Evolutionary conservation across 2,113 vertebrate species (phyloP).

Genomic region (Pithys albifrons): DNA sequence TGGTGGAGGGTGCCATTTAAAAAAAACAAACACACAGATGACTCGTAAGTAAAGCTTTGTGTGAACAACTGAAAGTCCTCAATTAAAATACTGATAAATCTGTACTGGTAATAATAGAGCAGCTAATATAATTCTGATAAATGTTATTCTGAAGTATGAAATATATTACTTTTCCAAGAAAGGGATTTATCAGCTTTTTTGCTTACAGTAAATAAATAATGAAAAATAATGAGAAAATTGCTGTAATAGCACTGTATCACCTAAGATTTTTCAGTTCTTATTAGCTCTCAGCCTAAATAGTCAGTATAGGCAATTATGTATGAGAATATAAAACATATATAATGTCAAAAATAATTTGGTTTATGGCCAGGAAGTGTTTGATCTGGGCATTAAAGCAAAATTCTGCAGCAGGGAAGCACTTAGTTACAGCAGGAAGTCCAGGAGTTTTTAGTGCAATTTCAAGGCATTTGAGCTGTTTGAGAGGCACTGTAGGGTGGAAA

Average conservation of each 20-base stretch:
- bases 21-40: neutral
- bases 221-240: conserved; percentile 50
- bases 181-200: conserved; percentile 22
- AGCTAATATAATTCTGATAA: conserved; percentile 15
- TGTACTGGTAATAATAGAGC: neutral
- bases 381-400: conserved; percentile 51
- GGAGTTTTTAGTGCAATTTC: neutral
- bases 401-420: conserved; percentile 34
- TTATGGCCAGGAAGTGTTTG: conserved; percentile 36
- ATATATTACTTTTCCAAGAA: neutral
- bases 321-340: conserved; percentile 10
- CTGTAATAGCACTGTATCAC: neutral
- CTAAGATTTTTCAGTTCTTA: neutral
- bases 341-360: conserved; percentile 33
- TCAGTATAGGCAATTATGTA: conserved; percentile 25
- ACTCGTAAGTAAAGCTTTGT: neutral
- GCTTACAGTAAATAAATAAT: conserved; percentile 41
- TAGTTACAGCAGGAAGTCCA: conserved; percentile 13
- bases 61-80: neutral
- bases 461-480: neutral
- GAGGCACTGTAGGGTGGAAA: neutral
- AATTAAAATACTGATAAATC: conserved; percentile 25
- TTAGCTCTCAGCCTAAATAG: neutral
- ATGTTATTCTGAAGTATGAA: neutral
- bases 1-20: neutral